Percentiles rank a stretch among this genome's conserved stretches.
Evolutionary conservation across 2,888 invertebrate species (phyloP).

Genomic region (Acheta domesticus): DNA sequence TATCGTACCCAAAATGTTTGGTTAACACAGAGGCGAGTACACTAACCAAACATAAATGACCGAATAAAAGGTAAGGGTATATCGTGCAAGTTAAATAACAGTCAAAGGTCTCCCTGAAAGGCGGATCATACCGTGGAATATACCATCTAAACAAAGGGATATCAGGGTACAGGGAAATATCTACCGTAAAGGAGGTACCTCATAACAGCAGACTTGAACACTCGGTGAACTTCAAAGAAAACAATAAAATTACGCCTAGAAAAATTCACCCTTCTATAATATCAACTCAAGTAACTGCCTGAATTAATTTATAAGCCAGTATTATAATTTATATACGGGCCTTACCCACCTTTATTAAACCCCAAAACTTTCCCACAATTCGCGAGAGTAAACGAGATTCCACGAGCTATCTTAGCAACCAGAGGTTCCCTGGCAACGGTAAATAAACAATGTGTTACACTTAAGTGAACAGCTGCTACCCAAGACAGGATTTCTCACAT

Average conservation of each 20-base stretch:
- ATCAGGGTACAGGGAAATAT: slow-evolving; percentile 25
- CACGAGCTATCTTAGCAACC: slow-evolving; percentile 24
- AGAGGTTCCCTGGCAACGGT: slow-evolving; percentile 26
- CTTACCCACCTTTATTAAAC: slow-evolving; percentile 30
- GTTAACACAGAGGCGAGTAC: neutral
- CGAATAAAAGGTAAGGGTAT: neutral
- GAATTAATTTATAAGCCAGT: neutral
- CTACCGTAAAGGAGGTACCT: neutral
- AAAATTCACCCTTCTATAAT: neutral
- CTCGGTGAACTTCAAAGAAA: neutral
- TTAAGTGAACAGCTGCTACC: no score
- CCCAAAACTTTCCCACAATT: slow-evolving; percentile 27
- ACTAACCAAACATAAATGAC: neutral
- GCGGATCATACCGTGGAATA: slow-evolving; percentile 30
- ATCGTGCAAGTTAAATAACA: slow-evolving; percentile 23
- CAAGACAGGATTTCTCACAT: no score
- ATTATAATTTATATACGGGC: slow-evolving; percentile 26
- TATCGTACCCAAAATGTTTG: neutral
- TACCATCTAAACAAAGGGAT: slow-evolving; percentile 32
- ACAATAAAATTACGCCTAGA: neutral
- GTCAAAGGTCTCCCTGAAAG: slow-evolving; percentile 32
- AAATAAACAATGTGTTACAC: slow-evolving; percentile 23
- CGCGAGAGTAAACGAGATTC: slow-evolving; percentile 26
- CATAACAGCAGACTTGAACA: neutral
- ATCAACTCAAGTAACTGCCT: neutral